Evolutionary conservation across 1,140 invertebrate genomes (phyloP).

Genomic region (Dinothrombium tinctorium): DNA sequence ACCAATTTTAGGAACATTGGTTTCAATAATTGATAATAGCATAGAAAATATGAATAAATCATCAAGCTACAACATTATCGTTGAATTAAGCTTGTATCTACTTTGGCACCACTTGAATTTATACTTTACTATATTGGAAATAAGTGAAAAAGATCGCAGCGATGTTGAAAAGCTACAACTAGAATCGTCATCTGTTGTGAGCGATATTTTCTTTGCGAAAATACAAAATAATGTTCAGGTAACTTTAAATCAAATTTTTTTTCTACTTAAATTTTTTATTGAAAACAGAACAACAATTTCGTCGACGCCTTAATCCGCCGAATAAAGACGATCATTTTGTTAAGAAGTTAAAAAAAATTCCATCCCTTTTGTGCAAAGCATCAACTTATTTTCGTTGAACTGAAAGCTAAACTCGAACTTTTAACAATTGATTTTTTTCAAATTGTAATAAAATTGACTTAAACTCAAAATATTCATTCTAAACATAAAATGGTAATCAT

Average conservation of each 20-base stretch:
- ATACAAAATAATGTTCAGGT: conserved; percentile 7
- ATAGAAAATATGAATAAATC: not conserved
- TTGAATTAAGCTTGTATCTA: conserved; percentile 8
- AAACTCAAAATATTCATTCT: no score
- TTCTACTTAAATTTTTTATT: conserved; percentile 2
- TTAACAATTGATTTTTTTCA: no score
- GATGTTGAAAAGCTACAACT: conserved; percentile 5
- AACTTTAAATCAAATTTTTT: not conserved
- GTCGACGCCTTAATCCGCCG: conserved; percentile 9
- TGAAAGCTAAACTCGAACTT: no score
- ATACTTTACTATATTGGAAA: conserved; percentile 4
- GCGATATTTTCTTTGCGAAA: conserved; percentile 10
- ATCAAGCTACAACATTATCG: not conserved
- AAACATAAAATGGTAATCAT: no score
- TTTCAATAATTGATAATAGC: conserved; percentile 7
- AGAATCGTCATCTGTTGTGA: conserved; percentile 6
- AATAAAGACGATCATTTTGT: conserved; percentile 2
- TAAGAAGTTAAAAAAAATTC: no score
- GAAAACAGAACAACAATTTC: conserved; percentile 7
- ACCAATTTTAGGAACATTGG: conserved; percentile 7
- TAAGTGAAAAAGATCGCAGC: not conserved
- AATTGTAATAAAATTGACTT: no score
- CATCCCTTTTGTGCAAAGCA: no score
- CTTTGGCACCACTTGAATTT: conserved; percentile 12
- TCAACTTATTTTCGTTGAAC: no score